Base-by-base conservation (phyloP, 1,140 invertebrate genomes). In the Drosophila ficusphila region DNA sequence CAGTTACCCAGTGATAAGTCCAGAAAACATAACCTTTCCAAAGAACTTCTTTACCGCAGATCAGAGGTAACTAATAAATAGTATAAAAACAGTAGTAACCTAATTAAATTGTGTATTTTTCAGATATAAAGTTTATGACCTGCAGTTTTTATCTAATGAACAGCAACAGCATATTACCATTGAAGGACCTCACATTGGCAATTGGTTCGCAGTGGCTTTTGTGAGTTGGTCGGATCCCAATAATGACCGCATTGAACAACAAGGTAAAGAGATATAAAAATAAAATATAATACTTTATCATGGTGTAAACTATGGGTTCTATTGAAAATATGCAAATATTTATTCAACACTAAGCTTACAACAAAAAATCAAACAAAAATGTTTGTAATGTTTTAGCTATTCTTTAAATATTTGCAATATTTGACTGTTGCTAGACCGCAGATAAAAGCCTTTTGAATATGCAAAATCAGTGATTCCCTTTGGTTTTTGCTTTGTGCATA, bases 151-250 rank as follows among this genome's bases (percentile, higher is more conserved):
- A 33, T 94, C 92, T 51, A 90, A 93, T 79, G 93, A 92, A 34
- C 90, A 83, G 48, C 91, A 92, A 71, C 91, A 93, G 33, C 92
- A 91, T 58, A 92, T 94, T 29, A 93, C 92, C 61, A 92, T 95
- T 11, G 92, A 93, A 11, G 93, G 93, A 39, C 96, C 96, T 0
- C 91, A 94, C 7, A 93, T 96, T 0, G 96, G 96, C 2, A 94
- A 94, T 75, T 97, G 96, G 95, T 97, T 95, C 92, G 95, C 94
- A 0, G 93, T 96, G 25, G 95, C 95, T 4, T 97, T 96, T 91
- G 92, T 96, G 56, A 94, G 95, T 23, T 96, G 95, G 94, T 92
- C 93, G 18, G 94, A 96, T 93, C 95, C 95, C 5, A 93, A 94
- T 73, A 93, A 92, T 21, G 93, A 94, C 60, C 94, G 94, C 71